These are phyloP conservation scores for Oryzias curvinotus DNA, from an alignment of 2,113 vertebrate species.

Conservation along the genomic window DNA sequence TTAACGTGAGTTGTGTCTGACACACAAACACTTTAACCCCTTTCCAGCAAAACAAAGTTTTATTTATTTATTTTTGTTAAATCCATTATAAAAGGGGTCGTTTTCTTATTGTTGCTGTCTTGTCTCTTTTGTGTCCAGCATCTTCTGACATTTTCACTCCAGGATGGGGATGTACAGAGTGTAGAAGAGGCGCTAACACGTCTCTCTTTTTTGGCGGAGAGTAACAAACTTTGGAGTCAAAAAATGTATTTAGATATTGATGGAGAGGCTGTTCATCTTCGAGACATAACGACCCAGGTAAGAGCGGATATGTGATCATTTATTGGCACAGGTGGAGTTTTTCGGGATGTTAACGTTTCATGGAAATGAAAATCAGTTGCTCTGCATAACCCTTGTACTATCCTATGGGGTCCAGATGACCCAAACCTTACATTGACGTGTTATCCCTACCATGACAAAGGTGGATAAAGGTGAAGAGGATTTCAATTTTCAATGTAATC, in stretches of 20 bases:
- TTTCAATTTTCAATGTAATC: too few relatives aligned
- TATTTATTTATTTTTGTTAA: too few relatives aligned
- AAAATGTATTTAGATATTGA: constrained; percentile 69
- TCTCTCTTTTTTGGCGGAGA: constrained; percentile 59
- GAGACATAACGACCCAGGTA: constrained; percentile 66
- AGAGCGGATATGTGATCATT: background rate
- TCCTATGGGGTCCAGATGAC: too few relatives aligned
- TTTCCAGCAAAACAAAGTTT: background rate
- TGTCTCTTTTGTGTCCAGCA: constrained; percentile 52
- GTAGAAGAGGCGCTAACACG: constrained; percentile 71
- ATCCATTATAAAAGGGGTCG: too few relatives aligned
- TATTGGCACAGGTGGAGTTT: background rate
- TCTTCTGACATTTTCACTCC: constrained; percentile 74
- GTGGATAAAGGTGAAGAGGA: too few relatives aligned
- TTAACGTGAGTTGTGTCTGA: constrained; percentile 61
- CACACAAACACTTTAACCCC: too few relatives aligned
- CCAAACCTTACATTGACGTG: too few relatives aligned
- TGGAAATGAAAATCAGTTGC: background rate
- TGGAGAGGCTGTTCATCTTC: constrained; percentile 47
- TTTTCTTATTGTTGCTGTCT: background rate
- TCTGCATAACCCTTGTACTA: too few relatives aligned
- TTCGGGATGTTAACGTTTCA: background rate
- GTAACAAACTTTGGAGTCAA: constrained; percentile 70
- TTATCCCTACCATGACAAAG: too few relatives aligned
- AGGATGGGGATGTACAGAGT: constrained; percentile 61